Conservation (phyloP, 2,797 vertebrate species). For the Cheirogaleus major region DNA sequence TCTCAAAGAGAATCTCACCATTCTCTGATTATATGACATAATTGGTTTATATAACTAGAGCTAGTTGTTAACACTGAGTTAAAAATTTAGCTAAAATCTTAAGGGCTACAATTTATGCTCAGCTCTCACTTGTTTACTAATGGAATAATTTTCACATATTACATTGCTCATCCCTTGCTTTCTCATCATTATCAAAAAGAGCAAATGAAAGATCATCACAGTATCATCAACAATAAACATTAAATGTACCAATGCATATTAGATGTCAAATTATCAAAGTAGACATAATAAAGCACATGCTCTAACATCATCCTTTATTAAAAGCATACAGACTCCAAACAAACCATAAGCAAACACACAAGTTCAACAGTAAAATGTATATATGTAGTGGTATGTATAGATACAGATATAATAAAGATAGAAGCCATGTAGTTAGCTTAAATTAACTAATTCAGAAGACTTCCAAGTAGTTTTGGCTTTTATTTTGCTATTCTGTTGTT, state of each 20-base stretch:
- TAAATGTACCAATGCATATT: not conserved
- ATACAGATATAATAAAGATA: no score
- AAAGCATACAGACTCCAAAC: not conserved
- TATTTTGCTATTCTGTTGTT: not conserved
- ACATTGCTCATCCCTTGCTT: not conserved
- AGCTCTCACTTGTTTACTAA: conserved; percentile 6
- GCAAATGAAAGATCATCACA: not conserved
- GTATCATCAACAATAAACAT: not conserved
- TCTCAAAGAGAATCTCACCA: not conserved
- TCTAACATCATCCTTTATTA: not conserved
- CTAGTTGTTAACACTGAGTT: not conserved
- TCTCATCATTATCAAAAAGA: not conserved
- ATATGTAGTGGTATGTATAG: no score
- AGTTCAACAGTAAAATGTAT: not conserved
- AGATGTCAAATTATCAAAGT: not conserved
- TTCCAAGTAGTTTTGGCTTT: not conserved
- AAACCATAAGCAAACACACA: not conserved
- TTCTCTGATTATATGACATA: not conserved
- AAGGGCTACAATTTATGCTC: not conserved
- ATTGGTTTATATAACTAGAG: not conserved
- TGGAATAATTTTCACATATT: conserved; percentile 8
- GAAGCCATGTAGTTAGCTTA: not conserved
- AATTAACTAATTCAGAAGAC: not conserved
- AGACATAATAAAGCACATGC: not conserved
- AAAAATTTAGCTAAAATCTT: not conserved